Percentiles rank a stretch among this genome's conserved stretches.
phyloP scores from a whole-genome alignment of 2,888 invertebrate genomes.

The Protodeltote pygarga region DNA sequence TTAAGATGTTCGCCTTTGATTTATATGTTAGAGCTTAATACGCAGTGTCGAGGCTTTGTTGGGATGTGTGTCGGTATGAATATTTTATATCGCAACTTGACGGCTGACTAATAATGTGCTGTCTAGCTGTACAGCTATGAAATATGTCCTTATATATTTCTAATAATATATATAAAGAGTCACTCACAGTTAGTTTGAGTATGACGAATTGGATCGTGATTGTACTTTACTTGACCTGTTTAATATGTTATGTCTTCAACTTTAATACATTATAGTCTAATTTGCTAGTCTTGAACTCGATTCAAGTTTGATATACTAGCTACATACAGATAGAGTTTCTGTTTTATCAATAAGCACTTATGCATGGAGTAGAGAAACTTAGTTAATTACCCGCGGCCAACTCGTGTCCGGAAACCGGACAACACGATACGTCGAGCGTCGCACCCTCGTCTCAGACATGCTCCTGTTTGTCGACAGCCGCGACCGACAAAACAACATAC shows the following conservation, averaged over 20 bases:
- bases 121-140: constrained; percentile 31
- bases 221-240: constrained; percentile 13
- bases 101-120: constrained; percentile 34
- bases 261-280: constrained; percentile 21
- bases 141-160: constrained; percentile 14
- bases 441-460: constrained; percentile 81
- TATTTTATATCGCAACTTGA: constrained; percentile 51
- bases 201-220: constrained; percentile 27
- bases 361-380: constrained; percentile 69
- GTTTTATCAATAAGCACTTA: constrained; percentile 53
- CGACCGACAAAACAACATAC: constrained; percentile 42
- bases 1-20: constrained; percentile 78
- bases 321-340: constrained; percentile 18
- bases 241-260: constrained; percentile 13
- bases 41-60: constrained; percentile 67
- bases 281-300: background rate
- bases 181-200: constrained; percentile 21
- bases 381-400: constrained; percentile 79
- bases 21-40: constrained; percentile 74
- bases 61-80: constrained; percentile 50
- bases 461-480: constrained; percentile 62
- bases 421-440: constrained; percentile 77
- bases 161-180: constrained; percentile 28
- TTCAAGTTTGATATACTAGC: constrained; percentile 10
- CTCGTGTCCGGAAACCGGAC: constrained; percentile 84